phyloP scores from a whole-genome alignment of 2,888 invertebrate genomes.

The Caenorhabditis angaria region DNA sequence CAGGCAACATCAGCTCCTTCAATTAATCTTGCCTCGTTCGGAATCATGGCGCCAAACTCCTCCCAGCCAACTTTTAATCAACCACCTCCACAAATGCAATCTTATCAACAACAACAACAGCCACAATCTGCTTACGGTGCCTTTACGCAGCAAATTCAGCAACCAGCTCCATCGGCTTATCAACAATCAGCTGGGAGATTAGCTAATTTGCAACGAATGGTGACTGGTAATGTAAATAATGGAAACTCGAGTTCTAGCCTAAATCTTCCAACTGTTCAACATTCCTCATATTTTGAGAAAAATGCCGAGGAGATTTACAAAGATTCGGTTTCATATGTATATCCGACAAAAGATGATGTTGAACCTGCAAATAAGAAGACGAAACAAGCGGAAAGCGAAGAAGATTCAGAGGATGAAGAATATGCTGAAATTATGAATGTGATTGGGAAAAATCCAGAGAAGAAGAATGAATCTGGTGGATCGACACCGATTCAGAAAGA shows the following conservation, averaged over 20 bases:
- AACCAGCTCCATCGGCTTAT: background rate
- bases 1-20: background rate
- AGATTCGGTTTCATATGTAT: conserved; percentile 5
- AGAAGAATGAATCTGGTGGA: background rate
- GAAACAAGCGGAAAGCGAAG: background rate
- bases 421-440: conserved; percentile 5
- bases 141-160: background rate
- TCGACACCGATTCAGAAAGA: background rate
- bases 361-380: background rate
- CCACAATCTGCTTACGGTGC: background rate
- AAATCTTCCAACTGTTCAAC: background rate
- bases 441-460: background rate
- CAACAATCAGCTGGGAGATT: background rate
- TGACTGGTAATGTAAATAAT: background rate
- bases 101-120: background rate
- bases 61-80: background rate
- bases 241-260: background rate
- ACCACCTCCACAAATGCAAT: background rate
- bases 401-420: conserved; percentile 5
- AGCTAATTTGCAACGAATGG: background rate
- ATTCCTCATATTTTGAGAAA: conserved; percentile 1
- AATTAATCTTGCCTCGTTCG: conserved; percentile 8
- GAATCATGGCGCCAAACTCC: too few species aligned
- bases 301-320: conserved; percentile 7
- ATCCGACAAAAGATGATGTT: conserved; percentile 16